A percentile compares a stretch with the other conserved stretches of the same genome.
These are phyloP conservation scores for Erinaceus europaeus DNA, from an alignment of 2,113 vertebrate genomes.

Conservation along the genomic window DNA sequence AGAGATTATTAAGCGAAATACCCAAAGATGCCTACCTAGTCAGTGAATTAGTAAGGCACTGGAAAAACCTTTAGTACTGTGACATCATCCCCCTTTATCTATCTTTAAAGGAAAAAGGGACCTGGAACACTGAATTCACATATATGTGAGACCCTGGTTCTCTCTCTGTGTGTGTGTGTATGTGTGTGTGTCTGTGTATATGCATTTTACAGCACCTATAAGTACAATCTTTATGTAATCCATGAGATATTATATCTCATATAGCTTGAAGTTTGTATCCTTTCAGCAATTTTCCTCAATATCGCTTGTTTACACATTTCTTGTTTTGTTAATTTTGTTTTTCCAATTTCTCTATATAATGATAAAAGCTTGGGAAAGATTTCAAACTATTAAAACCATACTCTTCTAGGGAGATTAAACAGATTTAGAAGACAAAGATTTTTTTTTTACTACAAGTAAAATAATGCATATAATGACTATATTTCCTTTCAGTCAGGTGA, in stretches of 20 bases:
- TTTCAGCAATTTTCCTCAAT: background rate
- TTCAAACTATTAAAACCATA: background rate
- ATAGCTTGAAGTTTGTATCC: background rate
- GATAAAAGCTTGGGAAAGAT: background rate
- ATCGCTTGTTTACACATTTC: background rate
- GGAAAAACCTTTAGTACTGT: too few relatives aligned
- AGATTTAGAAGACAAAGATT: background rate
- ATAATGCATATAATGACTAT: background rate
- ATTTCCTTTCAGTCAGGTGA: conserved; percentile 17
- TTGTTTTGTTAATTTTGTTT: background rate
- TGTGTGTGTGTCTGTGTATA: background rate
- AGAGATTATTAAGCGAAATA: background rate
- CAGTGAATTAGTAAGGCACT: background rate
- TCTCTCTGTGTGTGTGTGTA: too few relatives aligned
- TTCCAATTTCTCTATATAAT: background rate
- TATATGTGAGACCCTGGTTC: too few relatives aligned
- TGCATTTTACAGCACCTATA: background rate
- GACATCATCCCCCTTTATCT: too few relatives aligned
- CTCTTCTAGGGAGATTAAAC: background rate
- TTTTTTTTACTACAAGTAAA: background rate
- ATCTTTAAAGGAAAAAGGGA: too few relatives aligned
- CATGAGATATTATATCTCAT: background rate
- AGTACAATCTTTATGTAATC: background rate
- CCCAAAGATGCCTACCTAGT: background rate
- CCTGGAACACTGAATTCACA: too few relatives aligned